Base-by-base conservation (phyloP, 2,888 invertebrate species). In the Geotrupes spiniger region DNA sequence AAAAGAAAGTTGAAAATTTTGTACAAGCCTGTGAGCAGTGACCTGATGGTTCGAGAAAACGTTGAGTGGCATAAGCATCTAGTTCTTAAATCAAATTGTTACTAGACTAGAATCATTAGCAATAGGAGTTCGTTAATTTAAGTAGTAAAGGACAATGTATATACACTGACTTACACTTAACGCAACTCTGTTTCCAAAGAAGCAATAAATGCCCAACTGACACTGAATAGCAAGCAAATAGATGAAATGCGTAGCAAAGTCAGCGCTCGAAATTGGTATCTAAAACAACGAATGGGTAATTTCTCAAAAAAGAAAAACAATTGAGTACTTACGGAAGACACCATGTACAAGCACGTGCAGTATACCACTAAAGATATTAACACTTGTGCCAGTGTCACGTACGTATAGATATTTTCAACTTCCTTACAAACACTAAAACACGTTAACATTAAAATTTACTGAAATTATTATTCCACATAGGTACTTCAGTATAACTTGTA, bases 331-430 rank as follows among this genome's bases (percentile, higher is more conserved):
- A 54, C 52, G 17, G 49, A 40, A 4, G 49, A 49, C 25, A 57
- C 45, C 10, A 58, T 38, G 43, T 52, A 59, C 15, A 59, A 46
- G 33, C 58, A 58, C 10, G 58, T 59, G 36, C 59, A 59, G 15
- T 58, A 42, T 1, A 58, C 54, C 21, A 55, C 46, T 12, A 59
- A 38, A 1, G 59, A 58, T 12, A 56, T 49, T 21, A 56, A 25
- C 26, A 58, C 52, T 52, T 59, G 59, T n/a, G 40, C 45, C 11
- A 59, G 44, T 2, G 53, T 54, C 21, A 58, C 43, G 31, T 49
- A 48, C 2, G 55, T 49, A 52, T 54, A 59, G 25, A 59, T 50
- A 17, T 37, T 36, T 47, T 60, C 60, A 40, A 60, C 25, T n/a
- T 41, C 42, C 28, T 52, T 42, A 26, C 56, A 54, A 11, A 58